Evolutionary conservation across 1,140 invertebrate species (phyloP), one percentile per base, ranked within the genome.

Genomic region (Aphelenchoides fujianensis): DNA sequence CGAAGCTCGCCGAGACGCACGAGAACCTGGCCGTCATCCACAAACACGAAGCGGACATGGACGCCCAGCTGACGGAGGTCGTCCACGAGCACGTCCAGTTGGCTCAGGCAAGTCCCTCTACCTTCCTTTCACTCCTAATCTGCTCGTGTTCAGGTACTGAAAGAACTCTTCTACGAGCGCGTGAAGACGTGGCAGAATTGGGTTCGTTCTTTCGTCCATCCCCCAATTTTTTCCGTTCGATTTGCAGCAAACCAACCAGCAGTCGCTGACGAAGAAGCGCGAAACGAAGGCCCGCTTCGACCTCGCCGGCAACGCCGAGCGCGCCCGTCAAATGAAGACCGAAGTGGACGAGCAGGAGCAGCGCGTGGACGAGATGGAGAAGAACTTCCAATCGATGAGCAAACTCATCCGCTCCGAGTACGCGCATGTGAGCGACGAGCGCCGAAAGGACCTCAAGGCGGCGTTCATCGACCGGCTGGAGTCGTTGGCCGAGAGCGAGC

Each of bases 171-270:
- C 81, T 93, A 96, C 84, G 95, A 98, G 85, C 88, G 96, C 79
- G 94, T 97, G 0, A 98, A 98, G 88, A 90, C 92, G 0, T 98
- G 95, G 86, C 95, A 98, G 86, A 92, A 91, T 78, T 98, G 95
- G n/a, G n/a, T n/a, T n/a, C n/a, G n/a, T n/a, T n/a, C n/a, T n/a
- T n/a, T n/a, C n/a, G n/a, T n/a, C n/a, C n/a, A n/a, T n/a, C n/a
- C n/a, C n/a, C n/a, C n/a, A n/a, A n/a, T n/a, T n/a, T n/a, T n/a
- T n/a, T n/a, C n/a, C n/a, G n/a, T n/a, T n/a, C n/a, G n/a, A n/a
- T n/a, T n/a, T n/a, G n/a, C n/a, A n/a, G 93, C 94, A 98, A 85
- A 93, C 95, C 83, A 92, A 94, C 54, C 93, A 97, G 86, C 90
- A 92, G 86, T 94, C 91, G 85, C 85, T 99, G 31, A 93, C 91